Percentiles rank a stretch among this genome's conserved stretches.
These are phyloP conservation scores for Cirrhinus molitorella DNA, from an alignment of 2,797 vertebrate genomes.

Conservation along the genomic window DNA sequence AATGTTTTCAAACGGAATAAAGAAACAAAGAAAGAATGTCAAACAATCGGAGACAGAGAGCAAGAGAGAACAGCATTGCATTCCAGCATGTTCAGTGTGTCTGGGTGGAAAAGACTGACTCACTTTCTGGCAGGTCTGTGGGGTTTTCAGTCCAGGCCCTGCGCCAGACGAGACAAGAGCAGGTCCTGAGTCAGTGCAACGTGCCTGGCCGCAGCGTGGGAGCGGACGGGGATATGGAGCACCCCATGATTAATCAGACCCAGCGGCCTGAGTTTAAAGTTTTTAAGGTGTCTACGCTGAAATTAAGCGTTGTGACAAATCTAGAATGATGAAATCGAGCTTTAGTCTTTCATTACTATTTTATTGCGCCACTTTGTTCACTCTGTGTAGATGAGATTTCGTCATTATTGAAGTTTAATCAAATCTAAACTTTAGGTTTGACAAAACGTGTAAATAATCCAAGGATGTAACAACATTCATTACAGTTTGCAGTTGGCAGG, in stretches of 20 bases:
- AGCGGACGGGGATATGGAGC: conserved; percentile 21
- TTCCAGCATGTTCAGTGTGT: conserved; percentile 52
- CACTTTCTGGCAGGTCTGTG: conserved; percentile 57
- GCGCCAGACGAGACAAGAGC: conserved; percentile 50
- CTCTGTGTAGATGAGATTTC: background rate
- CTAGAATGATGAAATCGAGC: background rate
- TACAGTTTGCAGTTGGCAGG: background rate
- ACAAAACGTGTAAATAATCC: background rate
- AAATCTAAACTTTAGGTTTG: background rate
- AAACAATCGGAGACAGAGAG: background rate
- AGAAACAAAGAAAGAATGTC: background rate
- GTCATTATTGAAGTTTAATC: background rate
- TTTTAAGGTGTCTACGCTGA: background rate
- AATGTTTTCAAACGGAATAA: background rate
- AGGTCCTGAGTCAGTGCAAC: conserved; percentile 38
- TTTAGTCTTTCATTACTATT: background rate
- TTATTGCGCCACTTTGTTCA: background rate
- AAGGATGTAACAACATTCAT: background rate
- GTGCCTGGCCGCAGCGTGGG: conserved; percentile 34
- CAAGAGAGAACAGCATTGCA: conserved; percentile 7
- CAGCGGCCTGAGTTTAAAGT: background rate
- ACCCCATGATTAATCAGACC: conserved; percentile 30
- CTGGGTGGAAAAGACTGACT: conserved; percentile 59
- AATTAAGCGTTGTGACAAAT: background rate
- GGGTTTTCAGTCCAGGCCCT: conserved; percentile 49